Evolutionary conservation across 2,888 invertebrate species (phyloP), one percentile per base, ranked within the genome.

Genomic region (Caenorhabditis zanzibari): DNA sequence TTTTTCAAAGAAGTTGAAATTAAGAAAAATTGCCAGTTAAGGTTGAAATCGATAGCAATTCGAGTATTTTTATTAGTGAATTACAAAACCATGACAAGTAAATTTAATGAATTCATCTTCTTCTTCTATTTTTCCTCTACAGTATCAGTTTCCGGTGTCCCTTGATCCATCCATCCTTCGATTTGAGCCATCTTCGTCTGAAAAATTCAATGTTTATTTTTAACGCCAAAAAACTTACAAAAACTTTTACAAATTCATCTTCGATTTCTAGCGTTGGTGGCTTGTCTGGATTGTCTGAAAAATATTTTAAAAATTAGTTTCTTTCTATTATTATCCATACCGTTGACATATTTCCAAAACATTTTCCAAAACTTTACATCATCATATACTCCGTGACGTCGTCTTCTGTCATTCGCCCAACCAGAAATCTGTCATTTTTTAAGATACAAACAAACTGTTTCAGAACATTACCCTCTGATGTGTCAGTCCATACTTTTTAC

Each of bases 311-410:
- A n/a, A n/a, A n/a, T n/a, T n/a, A n/a, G n/a, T n/a, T n/a, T n/a
- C n/a, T n/a, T n/a, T n/a, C n/a, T 44, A 16, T 44, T 12, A 16
- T 10, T 44, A 16, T 44, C 44, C n/a, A n/a, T 44, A 44, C 44
- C 44, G 14, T 14, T 14, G 44, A 44, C 22, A 26, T 9, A 24
- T 26, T 63, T 63, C 41, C 41, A 63, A 14, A 63, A 38, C 19
- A 38, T 63, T 12, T 44, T 63, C 14, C 63, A 63, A 14, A 63
- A 44, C 26, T n/a, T 38, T 9, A 14, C 22, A 22, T 63, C 63
- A 63, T 63, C 44, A 44, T 63, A 63, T 2, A 63, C 24, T 63
- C 63, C 63, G 7, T 24, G 63, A 0, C 63, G 63, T 26, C 44
- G 41, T 44, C 63, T 41, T 63, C 41, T 19, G 16, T 63, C 63